phyloP scores from a whole-genome alignment of 2,797 vertebrate species.

The Trachurus trachurus region DNA sequence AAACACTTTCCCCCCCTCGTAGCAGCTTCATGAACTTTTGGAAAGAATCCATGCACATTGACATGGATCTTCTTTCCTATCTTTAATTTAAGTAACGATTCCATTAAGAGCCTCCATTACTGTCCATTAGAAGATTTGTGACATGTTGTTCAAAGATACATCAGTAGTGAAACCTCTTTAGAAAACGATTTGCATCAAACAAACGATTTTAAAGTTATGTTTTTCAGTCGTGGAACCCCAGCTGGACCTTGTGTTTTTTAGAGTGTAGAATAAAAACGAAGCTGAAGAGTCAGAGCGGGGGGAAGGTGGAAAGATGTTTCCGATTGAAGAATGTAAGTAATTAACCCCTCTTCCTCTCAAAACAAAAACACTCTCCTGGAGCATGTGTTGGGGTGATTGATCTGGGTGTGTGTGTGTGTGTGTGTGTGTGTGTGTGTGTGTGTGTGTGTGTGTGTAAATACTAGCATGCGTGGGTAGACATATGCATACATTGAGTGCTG shows the following conservation, averaged over 20 bases:
- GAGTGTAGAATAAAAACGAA: slow-evolving; percentile 48
- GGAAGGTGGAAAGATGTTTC: slow-evolving; percentile 70
- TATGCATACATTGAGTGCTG: neutral
- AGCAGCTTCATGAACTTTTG: neutral
- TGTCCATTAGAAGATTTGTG: neutral
- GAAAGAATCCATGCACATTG: neutral
- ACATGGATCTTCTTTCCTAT: no score
- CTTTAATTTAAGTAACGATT: neutral
- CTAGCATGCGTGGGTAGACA: neutral
- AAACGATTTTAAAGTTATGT: no score
- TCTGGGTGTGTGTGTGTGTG: slow-evolving; percentile 20
- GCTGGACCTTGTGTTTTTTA: slow-evolving; percentile 40
- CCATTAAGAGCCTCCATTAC: neutral
- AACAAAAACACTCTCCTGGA: slow-evolving; percentile 72
- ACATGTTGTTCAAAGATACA: neutral
- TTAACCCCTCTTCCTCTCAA: slow-evolving; percentile 77
- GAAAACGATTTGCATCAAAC: no score
- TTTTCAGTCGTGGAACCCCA: neutral
- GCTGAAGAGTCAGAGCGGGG: slow-evolving; percentile 7
- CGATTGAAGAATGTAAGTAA: slow-evolving; percentile 78
- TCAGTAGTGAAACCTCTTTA: neutral
- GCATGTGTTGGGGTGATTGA: slow-evolving; percentile 63
- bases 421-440: slow-evolving; percentile 4
- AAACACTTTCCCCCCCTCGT: neutral
- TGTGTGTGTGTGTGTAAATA: slow-evolving; percentile 1